These are phyloP conservation scores for Trichomycterus rosablanca DNA, from an alignment of 2,113 vertebrate genomes.

Conservation along the genomic window DNA sequence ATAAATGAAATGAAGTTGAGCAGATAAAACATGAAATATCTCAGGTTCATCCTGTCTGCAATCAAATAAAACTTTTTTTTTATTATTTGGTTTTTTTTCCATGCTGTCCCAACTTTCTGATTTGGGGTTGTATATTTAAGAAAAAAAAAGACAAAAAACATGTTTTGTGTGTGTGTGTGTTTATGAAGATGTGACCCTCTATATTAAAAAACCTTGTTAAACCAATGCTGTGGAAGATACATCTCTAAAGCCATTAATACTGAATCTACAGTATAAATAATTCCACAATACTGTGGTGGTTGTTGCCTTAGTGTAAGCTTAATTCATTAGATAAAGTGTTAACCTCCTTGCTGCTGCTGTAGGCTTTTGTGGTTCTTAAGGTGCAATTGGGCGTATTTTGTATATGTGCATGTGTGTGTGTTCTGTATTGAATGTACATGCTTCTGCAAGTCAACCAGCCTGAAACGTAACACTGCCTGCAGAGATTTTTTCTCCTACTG, in stretches of 20 bases:
- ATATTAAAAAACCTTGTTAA: neutral
- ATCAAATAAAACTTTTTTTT: no score
- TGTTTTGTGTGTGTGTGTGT: conserved; percentile 3
- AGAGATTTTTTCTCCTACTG: conserved; percentile 26
- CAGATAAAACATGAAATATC: no score
- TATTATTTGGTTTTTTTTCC: no score
- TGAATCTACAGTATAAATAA: conserved; percentile 16
- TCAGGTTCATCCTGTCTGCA: no score
- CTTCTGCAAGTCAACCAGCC: conserved; percentile 36
- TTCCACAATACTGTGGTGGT: conserved; percentile 10
- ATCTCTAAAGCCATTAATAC: conserved; percentile 4
- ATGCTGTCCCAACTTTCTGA: no score
- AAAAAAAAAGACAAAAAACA: neutral
- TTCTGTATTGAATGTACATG: conserved; percentile 10
- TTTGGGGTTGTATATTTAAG: no score
- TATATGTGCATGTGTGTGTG: conserved; percentile 15
- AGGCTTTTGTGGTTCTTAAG: conserved; percentile 21
- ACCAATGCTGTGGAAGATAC: neutral
- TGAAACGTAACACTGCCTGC: conserved; percentile 32
- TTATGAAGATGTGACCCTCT: neutral
- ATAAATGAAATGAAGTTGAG: no score
- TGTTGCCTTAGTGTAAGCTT: conserved; percentile 24
- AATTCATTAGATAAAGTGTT: conserved; percentile 62
- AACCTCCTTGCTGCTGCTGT: conserved; percentile 38
- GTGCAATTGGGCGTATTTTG: neutral